phyloP scores from a whole-genome alignment of 2,888 invertebrate genomes.

The Frankliniella intonsa region DNA sequence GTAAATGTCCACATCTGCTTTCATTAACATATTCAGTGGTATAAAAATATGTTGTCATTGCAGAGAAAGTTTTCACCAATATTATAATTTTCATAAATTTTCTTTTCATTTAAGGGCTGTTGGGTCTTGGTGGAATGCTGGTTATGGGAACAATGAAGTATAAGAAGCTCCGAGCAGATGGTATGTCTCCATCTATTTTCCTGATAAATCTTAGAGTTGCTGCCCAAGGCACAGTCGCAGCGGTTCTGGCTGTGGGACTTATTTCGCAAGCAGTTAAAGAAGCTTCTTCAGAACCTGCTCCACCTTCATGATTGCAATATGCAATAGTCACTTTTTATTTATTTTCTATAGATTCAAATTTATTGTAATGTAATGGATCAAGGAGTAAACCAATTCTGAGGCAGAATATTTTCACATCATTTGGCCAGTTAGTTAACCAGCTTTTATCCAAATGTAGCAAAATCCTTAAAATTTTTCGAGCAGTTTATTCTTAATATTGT shows the following conservation, averaged over 20 bases:
- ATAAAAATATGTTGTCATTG: neutral
- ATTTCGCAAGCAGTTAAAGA: neutral
- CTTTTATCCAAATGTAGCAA: too few relatives aligned
- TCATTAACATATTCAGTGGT: neutral
- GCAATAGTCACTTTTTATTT: too few relatives aligned
- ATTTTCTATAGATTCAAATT: too few relatives aligned
- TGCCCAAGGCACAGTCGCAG: neutral
- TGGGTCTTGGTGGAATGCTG: neutral
- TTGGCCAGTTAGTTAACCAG: too few relatives aligned
- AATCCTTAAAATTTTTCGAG: too few relatives aligned
- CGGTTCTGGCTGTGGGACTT: neutral
- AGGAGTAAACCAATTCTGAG: too few relatives aligned
- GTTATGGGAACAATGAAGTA: neutral
- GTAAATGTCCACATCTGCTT: neutral
- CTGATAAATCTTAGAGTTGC: conserved; percentile 5
- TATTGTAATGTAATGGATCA: too few relatives aligned
- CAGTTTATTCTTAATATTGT: too few relatives aligned
- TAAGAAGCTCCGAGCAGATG: neutral
- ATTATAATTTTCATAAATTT: neutral
- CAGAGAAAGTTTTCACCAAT: neutral
- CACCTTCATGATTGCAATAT: too few relatives aligned
- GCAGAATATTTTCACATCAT: too few relatives aligned
- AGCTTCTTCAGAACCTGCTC: too few relatives aligned
- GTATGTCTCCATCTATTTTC: conserved; percentile 3
- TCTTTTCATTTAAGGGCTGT: neutral